Evolutionary conservation across 2,113 vertebrate genomes (phyloP).

Genomic region (Cryptoleucopteryx plumbea): DNA sequence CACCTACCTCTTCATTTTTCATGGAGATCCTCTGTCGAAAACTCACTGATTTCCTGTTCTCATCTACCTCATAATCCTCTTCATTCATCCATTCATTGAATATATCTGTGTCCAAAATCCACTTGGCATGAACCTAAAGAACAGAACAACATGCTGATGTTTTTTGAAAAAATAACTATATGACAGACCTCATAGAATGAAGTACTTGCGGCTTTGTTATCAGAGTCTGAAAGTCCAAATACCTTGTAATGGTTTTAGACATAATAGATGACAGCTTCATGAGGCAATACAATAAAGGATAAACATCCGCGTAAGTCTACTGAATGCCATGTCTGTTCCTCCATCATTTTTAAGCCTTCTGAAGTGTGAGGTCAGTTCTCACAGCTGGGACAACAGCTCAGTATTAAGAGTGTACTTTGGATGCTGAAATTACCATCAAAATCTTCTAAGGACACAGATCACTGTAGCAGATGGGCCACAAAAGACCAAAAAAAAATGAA

Average conservation of each 20-base stretch:
- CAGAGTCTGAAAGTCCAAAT: fast-evolving
- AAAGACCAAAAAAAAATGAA: neutral
- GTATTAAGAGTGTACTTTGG: fast-evolving
- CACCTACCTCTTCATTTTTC: slow-evolving; percentile 89
- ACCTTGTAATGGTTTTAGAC: neutral
- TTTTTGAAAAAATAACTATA: too few relatives aligned
- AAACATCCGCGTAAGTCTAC: fast-evolving
- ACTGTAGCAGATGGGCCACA: neutral
- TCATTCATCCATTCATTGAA: slow-evolving; percentile 99
- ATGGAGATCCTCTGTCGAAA: slow-evolving; percentile 89
- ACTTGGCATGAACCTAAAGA: slow-evolving; percentile 89
- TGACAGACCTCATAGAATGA: fast-evolving
- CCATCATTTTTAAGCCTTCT: neutral
- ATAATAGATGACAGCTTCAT: neutral
- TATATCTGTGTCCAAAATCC: slow-evolving; percentile 91
- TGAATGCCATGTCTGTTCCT: neutral
- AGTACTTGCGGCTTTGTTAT: neutral
- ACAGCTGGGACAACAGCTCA: neutral
- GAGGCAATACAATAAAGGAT: neutral
- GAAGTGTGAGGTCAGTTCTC: neutral
- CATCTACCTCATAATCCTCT: slow-evolving; percentile 96
- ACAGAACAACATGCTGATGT: fast-evolving
- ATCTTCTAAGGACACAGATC: neutral
- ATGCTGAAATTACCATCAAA: neutral
- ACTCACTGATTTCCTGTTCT: slow-evolving; percentile 87